phyloP scores from a whole-genome alignment of 2,797 vertebrate genomes.

The Hydrophis major region DNA sequence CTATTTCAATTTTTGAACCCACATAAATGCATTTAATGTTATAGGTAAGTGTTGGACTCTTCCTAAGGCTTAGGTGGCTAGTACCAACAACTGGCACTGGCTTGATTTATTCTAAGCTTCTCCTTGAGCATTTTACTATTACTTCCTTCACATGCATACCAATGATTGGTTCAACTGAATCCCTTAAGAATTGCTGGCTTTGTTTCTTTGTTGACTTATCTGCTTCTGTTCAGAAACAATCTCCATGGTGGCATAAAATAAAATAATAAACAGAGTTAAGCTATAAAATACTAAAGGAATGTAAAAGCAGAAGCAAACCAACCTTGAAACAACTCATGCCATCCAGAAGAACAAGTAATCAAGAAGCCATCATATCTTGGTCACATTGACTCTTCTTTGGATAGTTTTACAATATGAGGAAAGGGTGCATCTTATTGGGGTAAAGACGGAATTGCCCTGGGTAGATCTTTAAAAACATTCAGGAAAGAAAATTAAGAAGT shows the following conservation, averaged over 20 bases:
- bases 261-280: background rate
- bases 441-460: background rate
- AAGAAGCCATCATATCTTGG: background rate
- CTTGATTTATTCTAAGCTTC: background rate
- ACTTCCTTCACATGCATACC: background rate
- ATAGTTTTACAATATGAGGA: background rate
- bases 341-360: background rate
- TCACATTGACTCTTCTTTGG: background rate
- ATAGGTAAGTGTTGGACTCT: background rate
- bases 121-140: background rate
- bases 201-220: background rate
- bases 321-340: background rate
- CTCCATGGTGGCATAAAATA: slow-evolving; percentile 7
- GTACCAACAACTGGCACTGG: background rate
- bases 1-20: background rate
- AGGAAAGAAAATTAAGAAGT: background rate
- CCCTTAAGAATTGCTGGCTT: background rate
- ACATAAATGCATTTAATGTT: background rate
- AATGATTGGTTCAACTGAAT: background rate
- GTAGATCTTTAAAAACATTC: background rate
- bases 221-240: background rate
- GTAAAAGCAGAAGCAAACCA: background rate
- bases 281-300: background rate
- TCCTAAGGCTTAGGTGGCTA: background rate
- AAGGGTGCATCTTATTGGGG: background rate